Base-by-base conservation (phyloP, 2,888 invertebrate species). In the Zhuqinia jingwanae region DNA sequence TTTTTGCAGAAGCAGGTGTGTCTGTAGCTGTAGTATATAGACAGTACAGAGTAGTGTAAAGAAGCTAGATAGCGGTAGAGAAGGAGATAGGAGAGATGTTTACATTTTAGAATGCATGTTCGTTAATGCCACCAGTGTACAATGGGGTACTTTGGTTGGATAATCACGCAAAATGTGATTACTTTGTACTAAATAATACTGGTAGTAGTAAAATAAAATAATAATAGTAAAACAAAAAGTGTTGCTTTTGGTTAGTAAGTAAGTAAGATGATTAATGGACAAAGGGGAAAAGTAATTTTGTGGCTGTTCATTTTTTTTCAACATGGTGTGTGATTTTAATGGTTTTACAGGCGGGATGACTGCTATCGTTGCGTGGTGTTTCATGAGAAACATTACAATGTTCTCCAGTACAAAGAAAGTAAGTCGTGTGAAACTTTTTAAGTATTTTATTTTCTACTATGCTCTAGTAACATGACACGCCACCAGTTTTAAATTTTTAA, bases 331-430 rank as follows among this genome's bases (percentile, higher is more conserved):
- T 79, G 79, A 79, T 50, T 77, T 73, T 84, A 36, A 68, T 77
- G 77, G 25, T 25, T 73, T 85, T 88, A 10, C 80, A 90, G 90
- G 45, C 96, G 96, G 94, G 96, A 96, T 36, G 94, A 94, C 92
- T 98, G 98, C 93, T 97, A 96, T 94, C 96, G 97, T 91, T 98
- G 98, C 93, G 96, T 98, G 92, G 97, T 98, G 92, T 97, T 98
- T 94, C 97, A 97, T 92, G 97, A 97, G 93, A 97, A 97, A 93
- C 98, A 98, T 93, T 95, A 95, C 92, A 98, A 98, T 94, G 97
- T 98, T 91, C 95, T 98, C 90, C 98, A 98, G 93, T 98, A 97
- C 94, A 98, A 98, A 95, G 97, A 98, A 95, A 98, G 98, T 98
- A 94, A 97, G 98, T 88, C 11, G n/a, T 42, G 42, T 22, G 30